Base-by-base conservation (phyloP, 2,888 invertebrate genomes). In the Apamea sordens region DNA sequence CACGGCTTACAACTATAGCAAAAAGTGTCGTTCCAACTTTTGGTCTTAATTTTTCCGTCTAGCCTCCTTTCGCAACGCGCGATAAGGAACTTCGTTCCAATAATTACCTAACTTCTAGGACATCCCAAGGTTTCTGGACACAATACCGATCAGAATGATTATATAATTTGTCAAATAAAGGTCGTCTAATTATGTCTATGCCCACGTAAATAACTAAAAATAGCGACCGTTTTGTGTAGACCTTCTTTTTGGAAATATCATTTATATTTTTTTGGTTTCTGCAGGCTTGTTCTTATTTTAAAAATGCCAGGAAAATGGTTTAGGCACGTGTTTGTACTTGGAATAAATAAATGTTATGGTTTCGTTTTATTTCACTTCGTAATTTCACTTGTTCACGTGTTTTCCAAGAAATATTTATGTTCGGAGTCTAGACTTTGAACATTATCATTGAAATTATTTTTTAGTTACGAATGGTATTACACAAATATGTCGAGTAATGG, bases 161-260 rank as follows among this genome's bases (percentile, higher is more conserved):
- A 71, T 36, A 64, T 65, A 50, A 64, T 84, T 53, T 67, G 47
- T 63, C 70, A 63, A 8, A 59, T 18, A 70, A 73, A 84, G 73
- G 80, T 65, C 76, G 76, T 70, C 64, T 76, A 53, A 76, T 80
- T 53, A 64, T 69, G 69, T 80, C 65, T 32, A 10, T 47, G 5
- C 36, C 41, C 28, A 53, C 24, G 61, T 61, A 69, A 61, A 79
- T 83, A 47, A n/a, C 28, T 61, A n/a, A 83, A 73, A 68, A 79
- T 73, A 67, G 41, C 6, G 59, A 44, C 13, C 41, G 41, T 65
- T 56, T 13, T 28, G 41, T n/a, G 2, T 53, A 67, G 44, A 71
- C 69, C 64, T 68, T 64, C 5, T 73, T 69, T 24, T 69, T 63
- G 32, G 53, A 73, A 82, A 73, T 73, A 41, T 50, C 6, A 50